Evolutionary conservation across 2,888 invertebrate species (phyloP).

Genomic region (Malacosoma neustria): DNA sequence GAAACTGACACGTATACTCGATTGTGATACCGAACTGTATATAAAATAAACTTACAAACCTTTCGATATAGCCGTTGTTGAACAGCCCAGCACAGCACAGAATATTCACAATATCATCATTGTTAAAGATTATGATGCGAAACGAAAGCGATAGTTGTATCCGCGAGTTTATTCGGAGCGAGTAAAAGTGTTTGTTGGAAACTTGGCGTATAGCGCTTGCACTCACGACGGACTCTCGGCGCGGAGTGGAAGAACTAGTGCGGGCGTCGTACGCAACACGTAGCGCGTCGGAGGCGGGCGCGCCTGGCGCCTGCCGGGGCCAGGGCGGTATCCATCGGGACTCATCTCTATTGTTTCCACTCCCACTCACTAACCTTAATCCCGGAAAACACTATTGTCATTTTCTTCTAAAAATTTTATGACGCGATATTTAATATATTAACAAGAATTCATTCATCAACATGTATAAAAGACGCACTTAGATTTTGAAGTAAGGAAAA

Average conservation of each 20-base stretch:
- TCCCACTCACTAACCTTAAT: too few relatives aligned
- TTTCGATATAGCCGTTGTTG: conserved; percentile 33
- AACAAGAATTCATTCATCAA: too few relatives aligned
- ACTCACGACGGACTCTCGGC: conserved; percentile 42
- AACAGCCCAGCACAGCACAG: conserved; percentile 32
- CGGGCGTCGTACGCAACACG: conserved; percentile 14
- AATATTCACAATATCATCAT: conserved; percentile 49
- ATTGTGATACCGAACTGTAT: conserved; percentile 39
- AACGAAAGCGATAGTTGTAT: conserved; percentile 54
- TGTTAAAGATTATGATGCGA: conserved; percentile 29
- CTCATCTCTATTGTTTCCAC: background rate
- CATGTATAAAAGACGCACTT: too few relatives aligned
- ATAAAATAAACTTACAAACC: conserved; percentile 41
- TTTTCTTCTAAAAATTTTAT: too few relatives aligned
- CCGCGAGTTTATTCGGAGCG: conserved; percentile 24
- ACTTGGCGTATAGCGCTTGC: conserved; percentile 34
- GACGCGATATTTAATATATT: too few relatives aligned
- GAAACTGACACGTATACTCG: conserved; percentile 64
- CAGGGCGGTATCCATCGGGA: background rate
- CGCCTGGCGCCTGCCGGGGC: background rate
- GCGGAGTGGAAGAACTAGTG: conserved; percentile 32
- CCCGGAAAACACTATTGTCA: too few relatives aligned
- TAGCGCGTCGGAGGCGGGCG: conserved; percentile 8
- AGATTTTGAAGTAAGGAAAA: too few relatives aligned
- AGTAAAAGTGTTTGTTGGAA: conserved; percentile 29